phyloP scores from a whole-genome alignment of 1,140 invertebrate species.

The Bombus waltoni region DNA sequence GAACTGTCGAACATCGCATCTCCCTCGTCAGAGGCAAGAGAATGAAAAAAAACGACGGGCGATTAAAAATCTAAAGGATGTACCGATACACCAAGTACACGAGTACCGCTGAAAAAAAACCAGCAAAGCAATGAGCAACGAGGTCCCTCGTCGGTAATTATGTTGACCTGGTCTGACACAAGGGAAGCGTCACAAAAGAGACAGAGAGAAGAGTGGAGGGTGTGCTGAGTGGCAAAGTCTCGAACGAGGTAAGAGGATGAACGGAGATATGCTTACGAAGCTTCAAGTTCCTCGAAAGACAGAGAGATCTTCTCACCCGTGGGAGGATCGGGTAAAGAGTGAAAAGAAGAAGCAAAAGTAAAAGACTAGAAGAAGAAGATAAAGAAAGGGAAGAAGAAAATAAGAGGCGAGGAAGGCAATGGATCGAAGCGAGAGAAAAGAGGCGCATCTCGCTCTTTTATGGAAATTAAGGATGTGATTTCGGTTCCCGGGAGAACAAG shows the following conservation, averaged over 20 bases:
- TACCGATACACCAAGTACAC: background rate
- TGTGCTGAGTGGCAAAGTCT: constrained; percentile 65
- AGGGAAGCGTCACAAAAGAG: constrained; percentile 1
- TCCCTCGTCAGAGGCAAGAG: background rate
- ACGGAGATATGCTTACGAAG: constrained; percentile 72
- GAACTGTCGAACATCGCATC: no score
- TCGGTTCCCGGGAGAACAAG: constrained; percentile 59
- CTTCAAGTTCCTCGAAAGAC: constrained; percentile 60
- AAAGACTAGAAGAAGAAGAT: background rate
- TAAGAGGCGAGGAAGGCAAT: constrained; percentile 9
- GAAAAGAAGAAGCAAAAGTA: constrained; percentile 3
- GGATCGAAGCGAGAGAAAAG: constrained; percentile 26
- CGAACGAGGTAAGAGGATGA: constrained; percentile 56
- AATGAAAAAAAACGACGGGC: background rate
- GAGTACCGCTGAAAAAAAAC: constrained; percentile 1
- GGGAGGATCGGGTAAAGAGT: background rate
- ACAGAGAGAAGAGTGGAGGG: constrained; percentile 43
- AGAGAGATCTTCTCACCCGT: constrained; percentile 38
- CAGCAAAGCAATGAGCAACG: constrained; percentile 25
- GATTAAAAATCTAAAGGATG: background rate
- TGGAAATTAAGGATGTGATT: constrained; percentile 76
- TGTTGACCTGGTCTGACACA: constrained; percentile 7
- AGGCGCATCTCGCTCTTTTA: constrained; percentile 60
- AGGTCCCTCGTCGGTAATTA: constrained; percentile 28
- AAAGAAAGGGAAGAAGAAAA: background rate